These are phyloP conservation scores for Bufotes viridis DNA, from an alignment of 2,797 vertebrate species.

Conservation along the genomic window DNA sequence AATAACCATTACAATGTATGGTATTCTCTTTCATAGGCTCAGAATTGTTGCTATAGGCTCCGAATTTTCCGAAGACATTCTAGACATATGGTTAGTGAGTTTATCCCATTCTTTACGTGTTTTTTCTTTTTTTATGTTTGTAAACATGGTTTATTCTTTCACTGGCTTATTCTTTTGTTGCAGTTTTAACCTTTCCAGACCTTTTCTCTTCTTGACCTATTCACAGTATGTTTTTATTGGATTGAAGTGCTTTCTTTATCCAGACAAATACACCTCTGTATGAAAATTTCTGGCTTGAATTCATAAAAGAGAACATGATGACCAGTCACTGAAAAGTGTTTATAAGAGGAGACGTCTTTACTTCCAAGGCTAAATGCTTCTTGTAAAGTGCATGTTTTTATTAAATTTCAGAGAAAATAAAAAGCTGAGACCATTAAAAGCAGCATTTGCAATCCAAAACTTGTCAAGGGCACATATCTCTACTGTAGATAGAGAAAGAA, in stretches of 20 bases:
- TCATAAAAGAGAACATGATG: constrained; percentile 13
- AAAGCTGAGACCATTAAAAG: not conserved
- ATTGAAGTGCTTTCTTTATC: not conserved
- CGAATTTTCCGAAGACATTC: not conserved
- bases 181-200: not conserved
- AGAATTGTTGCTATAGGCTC: not conserved
- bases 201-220: not conserved
- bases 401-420: not conserved
- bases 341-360: not conserved
- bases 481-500: no score
- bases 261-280: not conserved
- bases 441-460: not conserved
- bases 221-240: not conserved
- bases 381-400: not conserved
- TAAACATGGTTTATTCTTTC: not conserved
- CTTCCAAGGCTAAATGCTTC: constrained; percentile 14
- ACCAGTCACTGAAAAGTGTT: not conserved
- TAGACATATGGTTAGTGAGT: not conserved
- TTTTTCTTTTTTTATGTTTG: not conserved
- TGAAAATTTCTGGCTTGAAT: not conserved
- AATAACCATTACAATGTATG: not conserved
- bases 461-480: not conserved
- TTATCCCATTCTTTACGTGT: not conserved
- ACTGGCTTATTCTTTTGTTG: not conserved
- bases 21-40: not conserved